Percentiles rank a stretch among this genome's conserved stretches.
Evolutionary conservation across 1,140 invertebrate genomes (phyloP).

Genomic region (Neodiprion lecontei): DNA sequence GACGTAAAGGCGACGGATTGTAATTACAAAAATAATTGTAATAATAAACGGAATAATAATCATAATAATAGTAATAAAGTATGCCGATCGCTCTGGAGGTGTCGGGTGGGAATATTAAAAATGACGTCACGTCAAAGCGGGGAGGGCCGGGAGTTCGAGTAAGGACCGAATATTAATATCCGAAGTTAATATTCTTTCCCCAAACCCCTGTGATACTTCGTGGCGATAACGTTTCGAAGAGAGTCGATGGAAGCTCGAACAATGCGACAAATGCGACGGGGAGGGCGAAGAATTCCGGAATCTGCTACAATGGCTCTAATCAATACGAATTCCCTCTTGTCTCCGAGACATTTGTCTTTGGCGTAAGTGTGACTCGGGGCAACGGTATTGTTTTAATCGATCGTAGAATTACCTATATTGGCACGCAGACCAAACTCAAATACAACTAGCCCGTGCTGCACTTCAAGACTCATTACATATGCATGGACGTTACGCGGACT

Average conservation of each 20-base stretch:
- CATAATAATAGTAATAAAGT: not conserved
- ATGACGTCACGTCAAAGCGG: not conserved
- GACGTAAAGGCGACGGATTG: no score
- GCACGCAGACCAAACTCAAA: not conserved
- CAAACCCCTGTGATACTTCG: not conserved
- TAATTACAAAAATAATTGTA: no score
- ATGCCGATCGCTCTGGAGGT: not conserved
- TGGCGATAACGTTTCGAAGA: not conserved
- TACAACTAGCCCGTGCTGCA: not conserved
- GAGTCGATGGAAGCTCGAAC: not conserved
- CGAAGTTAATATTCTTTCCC: conserved; percentile 3
- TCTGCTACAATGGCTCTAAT: conserved; percentile 4
- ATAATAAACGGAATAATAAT: not conserved
- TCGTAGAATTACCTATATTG: not conserved
- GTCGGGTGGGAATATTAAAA: not conserved
- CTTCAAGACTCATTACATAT: not conserved
- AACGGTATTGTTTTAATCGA: not conserved
- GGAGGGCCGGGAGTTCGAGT: not conserved
- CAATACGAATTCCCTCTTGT: not conserved
- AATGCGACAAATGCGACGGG: not conserved
- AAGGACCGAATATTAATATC: conserved; percentile 7
- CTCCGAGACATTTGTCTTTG: not conserved
- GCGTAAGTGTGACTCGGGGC: not conserved
- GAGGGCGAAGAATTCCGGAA: not conserved
- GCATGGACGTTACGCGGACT: not conserved